A percentile compares a stretch with the other conserved stretches of the same genome.
phyloP scores from a whole-genome alignment of 2,888 invertebrate genomes.

The Callinectes sapidus region DNA sequence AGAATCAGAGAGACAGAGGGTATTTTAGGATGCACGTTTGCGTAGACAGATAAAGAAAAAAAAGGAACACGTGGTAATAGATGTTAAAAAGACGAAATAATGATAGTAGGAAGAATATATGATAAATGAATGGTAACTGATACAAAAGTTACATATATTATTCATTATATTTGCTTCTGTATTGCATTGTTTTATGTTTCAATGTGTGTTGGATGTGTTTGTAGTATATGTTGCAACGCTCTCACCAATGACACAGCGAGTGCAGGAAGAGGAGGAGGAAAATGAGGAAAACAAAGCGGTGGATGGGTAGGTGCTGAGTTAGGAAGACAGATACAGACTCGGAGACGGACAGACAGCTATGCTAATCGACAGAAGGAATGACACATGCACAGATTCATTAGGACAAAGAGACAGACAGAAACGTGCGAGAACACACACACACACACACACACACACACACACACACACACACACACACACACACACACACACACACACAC shows the following conservation, averaged over 20 bases:
- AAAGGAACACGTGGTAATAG: too few relatives aligned
- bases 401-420: not conserved
- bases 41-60: too few relatives aligned
- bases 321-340: too few relatives aligned
- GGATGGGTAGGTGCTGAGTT: not conserved
- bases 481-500: conserved; percentile 31
- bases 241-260: not conserved
- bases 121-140: too few relatives aligned
- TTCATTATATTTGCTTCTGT: not conserved
- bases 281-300: not conserved
- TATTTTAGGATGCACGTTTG: too few relatives aligned
- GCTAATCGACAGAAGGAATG: not conserved
- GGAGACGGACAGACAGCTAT: not conserved
- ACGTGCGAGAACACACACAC: not conserved
- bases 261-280: not conserved
- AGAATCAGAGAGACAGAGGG: too few relatives aligned
- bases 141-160: not conserved
- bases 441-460: conserved; percentile 26
- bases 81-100: too few relatives aligned
- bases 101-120: too few relatives aligned
- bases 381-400: not conserved
- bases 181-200: not conserved
- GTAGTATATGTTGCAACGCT: not conserved
- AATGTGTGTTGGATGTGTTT: not conserved
- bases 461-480: conserved; percentile 23